Base-by-base conservation (phyloP, 2,113 vertebrate genomes). In the Zeus faber region DNA sequence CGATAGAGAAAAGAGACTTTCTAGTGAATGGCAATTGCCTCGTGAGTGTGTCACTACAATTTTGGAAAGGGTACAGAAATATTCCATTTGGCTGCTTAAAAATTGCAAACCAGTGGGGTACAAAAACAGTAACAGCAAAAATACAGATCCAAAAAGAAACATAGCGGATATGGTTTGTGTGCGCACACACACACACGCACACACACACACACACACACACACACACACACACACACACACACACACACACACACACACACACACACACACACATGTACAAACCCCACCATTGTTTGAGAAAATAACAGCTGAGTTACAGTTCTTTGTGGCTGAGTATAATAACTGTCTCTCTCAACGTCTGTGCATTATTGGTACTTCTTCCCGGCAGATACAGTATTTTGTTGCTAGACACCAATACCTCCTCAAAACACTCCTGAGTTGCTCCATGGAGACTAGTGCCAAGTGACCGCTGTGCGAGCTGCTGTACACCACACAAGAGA, bases 61-160 rank as follows among this genome's bases (percentile, higher is more conserved):
- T 78, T 77, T 48, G 49, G 40, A 71, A 76, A 69, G 66, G 67
- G 37, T 61, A 69, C 44, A 60, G 72, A 77, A 81, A 82, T 80
- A 85, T 87, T 87, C 62, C 70, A 82, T 84, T 87, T 71, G 55
- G 53, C 67, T 63, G 70, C 67, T 79, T 78, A 73, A 16, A 71
- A 84, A 87, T 85, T 81, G 84, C 71, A 72, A 74, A 47, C 70
- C 72, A 72, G 58, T 67, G 81, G 75, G 79, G 75, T 80, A 82
- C 80, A 60, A 83, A 29, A 85, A 85, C 74, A 65, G n/a, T 62
- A 82, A 80, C 2, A 48, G 5, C 21, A 80, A 67, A 81, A 79
- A 81, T 72, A 65, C 65, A 68, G 17, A 52, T 62, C 51, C 64
- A 66, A 46, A 7, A 54, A 50, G 56, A 81, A 69, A 68, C 65